Base-by-base conservation (phyloP, 2,113 vertebrate genomes). In the Notarius quadriscutis region DNA sequence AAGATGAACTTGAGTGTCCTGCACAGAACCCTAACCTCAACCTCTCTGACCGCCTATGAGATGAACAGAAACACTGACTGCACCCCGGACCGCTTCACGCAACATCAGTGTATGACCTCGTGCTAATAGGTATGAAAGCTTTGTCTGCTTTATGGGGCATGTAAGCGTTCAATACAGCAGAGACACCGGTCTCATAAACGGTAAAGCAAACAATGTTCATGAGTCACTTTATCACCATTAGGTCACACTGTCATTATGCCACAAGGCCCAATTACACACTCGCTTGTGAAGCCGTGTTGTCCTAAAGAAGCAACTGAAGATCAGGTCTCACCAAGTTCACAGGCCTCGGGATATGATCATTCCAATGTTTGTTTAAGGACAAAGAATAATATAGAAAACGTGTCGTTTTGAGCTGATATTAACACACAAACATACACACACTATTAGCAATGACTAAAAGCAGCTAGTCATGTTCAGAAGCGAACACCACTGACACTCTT, bases 351-450 rank as follows among this genome's bases (percentile, higher is more conserved):
- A 85, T 88, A 80, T 87, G 78, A 72, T 79, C 81, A 85, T 83
- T 69, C 83, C 58, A 86, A 87, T 88, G 84, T 87, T 85, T 60
- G 65, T 87, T 85, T 60, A 58, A 78, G 74, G 69, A 53, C 60
- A 86, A 86, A 74, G 57, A 77, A 27, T 81, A 81, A 87, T 91
- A 88, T 85, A 4, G 41, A 41, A 41, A 41, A 41, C 4, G 77
- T 50, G 55, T 1, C 63, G 65, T 89, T 87, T 75, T 81, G 27
- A 80, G 81, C 75, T 53, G 85, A 84, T 80, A 81, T 84, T 57
- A 50, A 69, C 12, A 41, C 27, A 48, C 30, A 53, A 17, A 60
- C 14, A 48, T 1, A 48, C 30, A 41, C 17, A 79, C 50, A 11
- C 55, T 65, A 34, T 58, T 71, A 34, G 55, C 48, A 58, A 17